Evolutionary conservation across 2,888 invertebrate genomes (phyloP), one percentile per base, ranked within the genome.

Genomic region (Liodrosophila aerea): DNA sequence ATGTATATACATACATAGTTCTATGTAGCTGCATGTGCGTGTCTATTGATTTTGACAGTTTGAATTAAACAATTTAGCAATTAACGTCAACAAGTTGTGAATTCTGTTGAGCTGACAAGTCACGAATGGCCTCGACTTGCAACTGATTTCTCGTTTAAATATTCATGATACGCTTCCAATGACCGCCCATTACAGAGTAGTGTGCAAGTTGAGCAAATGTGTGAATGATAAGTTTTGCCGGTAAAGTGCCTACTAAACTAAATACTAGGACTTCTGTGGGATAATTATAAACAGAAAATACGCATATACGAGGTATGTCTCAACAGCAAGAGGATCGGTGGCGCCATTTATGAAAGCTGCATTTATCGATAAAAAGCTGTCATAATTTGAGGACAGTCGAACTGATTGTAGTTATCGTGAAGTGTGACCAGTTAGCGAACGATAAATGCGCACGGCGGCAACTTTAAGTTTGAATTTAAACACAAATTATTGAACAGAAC

Each of bases 51-150:
- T 84, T 74, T 77, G 87, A 87, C 87, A 77, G 73, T 70, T 73
- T 59, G 68, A 87, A 86, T 86, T 85, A 76, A 70, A 72, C 77
- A 81, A 77, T 87, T 85, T 83, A 73, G 73, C 87, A 88, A 87
- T 87, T 88, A 85, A 83, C 85, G 86, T 87, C 85, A 85, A 76
- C 80, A 77, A 76, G 77, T 82, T 82, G 74, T 64, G 68, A 67
- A 76, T 68, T 60, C 39, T 52, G 15, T 44, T 12, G 22, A 29
- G 49, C 70, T 68, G 66, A 78, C 76, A 82, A 76, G 82, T 76
- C 85, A 86, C 85, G 84, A 59, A 77, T 53, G 33, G 49, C 45
- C 40, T 12, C 7, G 15, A 22, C 22, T 8, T 18, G 15, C 27
- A 16, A 9, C 31, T 41, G 12, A 37, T 9, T 22, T 22, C 22